Evolutionary conservation across 2,113 vertebrate genomes (phyloP).

Genomic region (Oreochromis spilurus): DNA sequence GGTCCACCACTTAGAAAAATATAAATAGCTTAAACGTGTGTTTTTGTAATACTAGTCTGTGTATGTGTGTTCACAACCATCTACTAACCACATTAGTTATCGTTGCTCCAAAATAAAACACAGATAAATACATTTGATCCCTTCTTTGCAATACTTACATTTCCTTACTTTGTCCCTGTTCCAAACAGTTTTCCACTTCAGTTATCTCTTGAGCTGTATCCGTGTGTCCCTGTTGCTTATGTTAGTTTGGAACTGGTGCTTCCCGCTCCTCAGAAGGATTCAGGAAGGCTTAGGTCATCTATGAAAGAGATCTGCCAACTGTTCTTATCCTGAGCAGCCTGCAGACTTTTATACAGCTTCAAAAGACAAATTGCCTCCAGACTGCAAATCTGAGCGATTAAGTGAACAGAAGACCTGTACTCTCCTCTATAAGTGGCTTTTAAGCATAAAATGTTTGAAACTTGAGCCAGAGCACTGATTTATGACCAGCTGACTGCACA

Average conservation of each 20-base stretch:
- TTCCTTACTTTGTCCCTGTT: not conserved
- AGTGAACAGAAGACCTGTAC: not conserved
- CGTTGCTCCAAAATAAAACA: not conserved
- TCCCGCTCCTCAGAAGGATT: not conserved
- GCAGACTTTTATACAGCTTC: not conserved
- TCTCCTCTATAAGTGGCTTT: constrained; percentile 6
- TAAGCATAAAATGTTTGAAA: not conserved
- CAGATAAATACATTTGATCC: not conserved
- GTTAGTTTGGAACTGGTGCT: not conserved
- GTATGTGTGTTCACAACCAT: not conserved
- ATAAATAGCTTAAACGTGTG: not conserved
- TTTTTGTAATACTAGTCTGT: not conserved
- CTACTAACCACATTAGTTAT: not conserved
- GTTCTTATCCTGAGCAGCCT: not conserved
- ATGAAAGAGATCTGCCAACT: not conserved
- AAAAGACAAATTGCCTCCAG: not conserved
- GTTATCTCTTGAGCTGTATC: not conserved
- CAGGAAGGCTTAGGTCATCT: not conserved
- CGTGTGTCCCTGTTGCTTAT: not conserved
- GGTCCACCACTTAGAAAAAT: not conserved
- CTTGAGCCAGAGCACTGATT: constrained; percentile 23
- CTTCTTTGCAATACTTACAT: not conserved
- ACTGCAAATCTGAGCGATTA: not conserved
- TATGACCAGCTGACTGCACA: not conserved
- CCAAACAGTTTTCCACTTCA: not conserved